A percentile compares a stretch with the other conserved stretches of the same genome.
Evolutionary conservation across 2,888 invertebrate species (phyloP).

Genomic region (Platycnemis pennipes): DNA sequence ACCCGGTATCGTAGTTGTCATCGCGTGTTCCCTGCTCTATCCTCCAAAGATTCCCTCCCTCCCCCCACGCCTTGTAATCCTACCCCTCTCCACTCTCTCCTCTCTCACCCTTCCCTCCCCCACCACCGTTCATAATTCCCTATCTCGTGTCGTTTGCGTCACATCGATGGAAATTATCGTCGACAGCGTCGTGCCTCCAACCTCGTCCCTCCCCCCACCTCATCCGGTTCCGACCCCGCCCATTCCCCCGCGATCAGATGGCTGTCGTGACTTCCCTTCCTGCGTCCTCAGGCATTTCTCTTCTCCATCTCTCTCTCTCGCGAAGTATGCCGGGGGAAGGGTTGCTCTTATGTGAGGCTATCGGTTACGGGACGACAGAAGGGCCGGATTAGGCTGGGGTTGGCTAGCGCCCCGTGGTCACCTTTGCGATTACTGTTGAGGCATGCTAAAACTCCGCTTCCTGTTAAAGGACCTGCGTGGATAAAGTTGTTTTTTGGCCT

Average conservation of each 20-base stretch:
- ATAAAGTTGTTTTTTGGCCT: too few relatives aligned
- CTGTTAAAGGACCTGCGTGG: not conserved
- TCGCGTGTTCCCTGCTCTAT: not conserved
- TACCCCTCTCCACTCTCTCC: not conserved
- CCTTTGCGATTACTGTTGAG: not conserved
- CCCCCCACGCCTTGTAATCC: not conserved
- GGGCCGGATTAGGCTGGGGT: not conserved
- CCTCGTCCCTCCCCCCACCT: not conserved
- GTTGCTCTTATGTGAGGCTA: not conserved
- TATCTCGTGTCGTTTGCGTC: not conserved
- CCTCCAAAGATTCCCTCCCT: not conserved
- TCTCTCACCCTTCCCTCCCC: not conserved
- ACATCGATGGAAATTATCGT: constrained; percentile 1
- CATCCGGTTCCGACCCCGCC: constrained; percentile 28
- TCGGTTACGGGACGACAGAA: not conserved
- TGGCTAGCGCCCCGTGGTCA: not conserved
- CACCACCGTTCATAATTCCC: not conserved
- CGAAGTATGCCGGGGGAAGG: not conserved
- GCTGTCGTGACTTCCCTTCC: constrained; percentile 40
- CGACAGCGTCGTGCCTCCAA: not conserved
- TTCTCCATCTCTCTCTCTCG: too few relatives aligned
- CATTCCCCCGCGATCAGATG: not conserved
- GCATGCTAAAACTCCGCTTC: not conserved
- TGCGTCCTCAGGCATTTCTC: not conserved
- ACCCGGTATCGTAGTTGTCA: not conserved